Evolutionary conservation across 2,888 invertebrate genomes (phyloP).

Genomic region (Limnephilus auricula): DNA sequence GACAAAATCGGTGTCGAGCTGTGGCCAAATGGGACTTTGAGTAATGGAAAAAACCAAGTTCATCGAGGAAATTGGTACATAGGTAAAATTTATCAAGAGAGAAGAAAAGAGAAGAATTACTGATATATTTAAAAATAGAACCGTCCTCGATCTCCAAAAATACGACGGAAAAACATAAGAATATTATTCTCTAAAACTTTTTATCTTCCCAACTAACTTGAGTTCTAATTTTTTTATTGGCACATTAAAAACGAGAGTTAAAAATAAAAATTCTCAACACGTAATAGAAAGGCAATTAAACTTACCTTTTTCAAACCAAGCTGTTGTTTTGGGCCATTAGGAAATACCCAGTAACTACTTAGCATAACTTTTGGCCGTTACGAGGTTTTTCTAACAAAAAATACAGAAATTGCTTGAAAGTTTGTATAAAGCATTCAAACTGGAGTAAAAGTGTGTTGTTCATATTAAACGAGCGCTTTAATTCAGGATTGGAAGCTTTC

Average conservation of each 20-base stretch:
- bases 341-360: conserved; percentile 46
- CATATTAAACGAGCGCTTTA: not conserved
- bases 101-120: not conserved
- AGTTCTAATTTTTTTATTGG: not conserved
- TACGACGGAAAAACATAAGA: not conserved
- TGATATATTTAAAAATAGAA: not conserved
- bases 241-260: not conserved
- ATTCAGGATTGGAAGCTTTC: not conserved
- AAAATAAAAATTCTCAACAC: conserved; percentile 15
- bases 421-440: not conserved
- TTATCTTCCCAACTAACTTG: not conserved
- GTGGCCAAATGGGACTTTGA: too few relatives aligned
- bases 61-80: too few relatives aligned
- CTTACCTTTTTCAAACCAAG: conserved; percentile 24
- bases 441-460: conserved; percentile 2
- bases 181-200: not conserved
- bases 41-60: too few relatives aligned
- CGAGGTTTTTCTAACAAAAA: conserved; percentile 35
- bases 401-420: conserved; percentile 39
- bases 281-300: conserved; percentile 33
- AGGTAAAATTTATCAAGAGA: not conserved
- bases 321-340: conserved; percentile 49
- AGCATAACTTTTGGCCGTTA: conserved; percentile 45
- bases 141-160: not conserved
- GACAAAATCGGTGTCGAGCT: too few relatives aligned